These are phyloP conservation scores for Pandemis cinnamomeana DNA, from an alignment of 2,888 invertebrate species.

Conservation along the genomic window DNA sequence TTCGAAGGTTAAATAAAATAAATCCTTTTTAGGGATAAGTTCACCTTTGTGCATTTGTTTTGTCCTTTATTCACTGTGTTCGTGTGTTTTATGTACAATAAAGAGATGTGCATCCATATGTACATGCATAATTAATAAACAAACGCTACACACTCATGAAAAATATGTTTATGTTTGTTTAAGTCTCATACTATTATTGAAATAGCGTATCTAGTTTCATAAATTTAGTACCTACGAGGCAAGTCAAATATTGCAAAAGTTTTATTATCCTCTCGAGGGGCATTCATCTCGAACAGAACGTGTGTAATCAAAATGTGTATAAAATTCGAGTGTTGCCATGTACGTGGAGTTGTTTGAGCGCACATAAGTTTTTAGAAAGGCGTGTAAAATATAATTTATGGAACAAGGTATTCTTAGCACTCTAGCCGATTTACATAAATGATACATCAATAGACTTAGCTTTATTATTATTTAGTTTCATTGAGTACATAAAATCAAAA, in stretches of 20 bases:
- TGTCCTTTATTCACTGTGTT: no score
- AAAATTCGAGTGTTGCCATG: neutral
- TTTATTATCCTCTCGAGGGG: conserved; percentile 21
- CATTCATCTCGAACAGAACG: conserved; percentile 1
- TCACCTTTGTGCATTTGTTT: no score
- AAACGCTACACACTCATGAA: neutral
- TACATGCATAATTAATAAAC: neutral
- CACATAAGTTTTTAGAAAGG: neutral
- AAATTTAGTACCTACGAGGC: conserved; percentile 4
- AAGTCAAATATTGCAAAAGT: conserved; percentile 23
- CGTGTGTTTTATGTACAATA: no score
- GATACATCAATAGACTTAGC: no score
- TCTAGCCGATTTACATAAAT: no score
- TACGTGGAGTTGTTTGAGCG: neutral
- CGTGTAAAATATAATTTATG: no score
- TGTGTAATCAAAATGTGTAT: conserved; percentile 11
- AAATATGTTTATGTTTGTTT: neutral
- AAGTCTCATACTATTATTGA: neutral
- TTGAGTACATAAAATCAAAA: no score
- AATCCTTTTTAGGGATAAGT: no score
- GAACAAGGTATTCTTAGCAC: no score
- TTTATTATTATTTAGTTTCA: no score
- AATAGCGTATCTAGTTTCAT: neutral
- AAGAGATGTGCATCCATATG: no score
- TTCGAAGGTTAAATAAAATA: no score